phyloP scores from a whole-genome alignment of 2,113 vertebrate species.

The Sclerurus mexicanus region DNA sequence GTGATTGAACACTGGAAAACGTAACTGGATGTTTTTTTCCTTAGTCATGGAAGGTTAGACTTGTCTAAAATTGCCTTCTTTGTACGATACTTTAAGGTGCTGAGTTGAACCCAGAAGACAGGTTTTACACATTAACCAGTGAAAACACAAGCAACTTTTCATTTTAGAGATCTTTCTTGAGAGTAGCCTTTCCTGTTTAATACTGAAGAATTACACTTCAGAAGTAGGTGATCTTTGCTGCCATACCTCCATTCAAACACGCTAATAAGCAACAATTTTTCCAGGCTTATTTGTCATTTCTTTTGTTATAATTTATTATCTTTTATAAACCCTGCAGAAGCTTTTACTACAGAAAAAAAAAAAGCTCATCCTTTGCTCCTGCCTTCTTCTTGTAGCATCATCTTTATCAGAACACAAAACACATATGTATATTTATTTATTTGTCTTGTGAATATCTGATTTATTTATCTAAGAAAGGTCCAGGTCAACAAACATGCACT shows the following conservation, averaged over 20 bases:
- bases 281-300: neutral
- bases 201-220: neutral
- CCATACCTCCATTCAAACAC: neutral
- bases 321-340: neutral
- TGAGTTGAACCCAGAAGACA: neutral
- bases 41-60: neutral
- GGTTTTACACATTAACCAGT: neutral
- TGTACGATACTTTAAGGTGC: neutral
- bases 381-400: neutral
- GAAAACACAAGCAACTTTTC: neutral
- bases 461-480: neutral
- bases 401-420: neutral
- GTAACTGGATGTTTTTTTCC: neutral
- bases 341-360: neutral
- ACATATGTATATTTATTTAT: neutral
- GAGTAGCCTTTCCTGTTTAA: neutral
- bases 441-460: neutral
- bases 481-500: neutral
- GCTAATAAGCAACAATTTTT: neutral
- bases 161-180: neutral
- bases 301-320: neutral
- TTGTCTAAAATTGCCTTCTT: neutral
- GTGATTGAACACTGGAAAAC: neutral
- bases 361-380: neutral
- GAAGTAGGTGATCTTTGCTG: neutral